Conservation (phyloP, 2,113 vertebrate genomes). For the Ranitomeya imitator region DNA sequence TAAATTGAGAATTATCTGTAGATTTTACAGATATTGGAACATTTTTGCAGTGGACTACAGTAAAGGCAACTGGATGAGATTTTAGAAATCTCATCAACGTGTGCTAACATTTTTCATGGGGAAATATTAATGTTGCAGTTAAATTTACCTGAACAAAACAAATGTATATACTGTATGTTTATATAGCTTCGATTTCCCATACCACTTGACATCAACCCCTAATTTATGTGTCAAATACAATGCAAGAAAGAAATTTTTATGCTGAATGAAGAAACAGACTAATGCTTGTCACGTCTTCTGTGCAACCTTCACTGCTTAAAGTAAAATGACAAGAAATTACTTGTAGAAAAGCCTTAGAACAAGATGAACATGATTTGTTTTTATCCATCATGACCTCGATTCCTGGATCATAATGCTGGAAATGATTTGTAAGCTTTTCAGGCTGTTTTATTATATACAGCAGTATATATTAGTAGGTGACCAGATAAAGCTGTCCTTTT, state of each 20-base stretch:
- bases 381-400: neutral
- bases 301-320: conserved; percentile 9
- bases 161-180: too few relatives aligned
- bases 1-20: too few relatives aligned
- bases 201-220: neutral
- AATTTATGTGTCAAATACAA: conserved; percentile 26
- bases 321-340: neutral
- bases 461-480: neutral
- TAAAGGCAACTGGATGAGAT: too few relatives aligned
- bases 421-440: neutral
- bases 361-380: neutral
- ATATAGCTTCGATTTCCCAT: neutral
- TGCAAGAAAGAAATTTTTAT: conserved; percentile 28
- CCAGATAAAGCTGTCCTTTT: neutral
- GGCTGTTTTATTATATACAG: neutral
- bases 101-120: too few relatives aligned
- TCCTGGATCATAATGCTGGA: neutral
- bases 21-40: too few relatives aligned
- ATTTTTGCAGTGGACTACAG: too few relatives aligned
- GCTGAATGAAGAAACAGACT: conserved; percentile 9
- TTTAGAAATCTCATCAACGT: too few relatives aligned
- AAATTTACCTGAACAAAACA: too few relatives aligned
- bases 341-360: neutral
- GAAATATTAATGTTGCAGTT: too few relatives aligned
- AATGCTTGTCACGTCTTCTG: conserved; percentile 17